Conservation (phyloP, 2,797 vertebrate species). For the Phylloscopus collybita region DNA sequence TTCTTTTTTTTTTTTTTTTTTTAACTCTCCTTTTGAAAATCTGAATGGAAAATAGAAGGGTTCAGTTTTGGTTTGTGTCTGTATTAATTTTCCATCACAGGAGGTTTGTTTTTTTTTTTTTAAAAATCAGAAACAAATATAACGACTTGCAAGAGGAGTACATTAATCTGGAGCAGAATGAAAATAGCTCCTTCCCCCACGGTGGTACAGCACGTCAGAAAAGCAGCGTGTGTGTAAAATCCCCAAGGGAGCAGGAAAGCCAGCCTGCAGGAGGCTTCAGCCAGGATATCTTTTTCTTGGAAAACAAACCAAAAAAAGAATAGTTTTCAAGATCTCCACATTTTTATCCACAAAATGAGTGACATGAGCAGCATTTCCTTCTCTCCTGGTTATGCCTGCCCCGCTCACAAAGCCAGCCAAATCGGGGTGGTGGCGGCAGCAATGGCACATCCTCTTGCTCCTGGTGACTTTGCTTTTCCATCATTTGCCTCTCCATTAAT, state of each 20-base stretch:
- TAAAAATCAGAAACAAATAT: background rate
- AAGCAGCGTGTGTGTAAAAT: background rate
- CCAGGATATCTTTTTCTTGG: background rate
- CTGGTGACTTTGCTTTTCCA: constrained; percentile 59
- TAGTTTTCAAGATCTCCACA: background rate
- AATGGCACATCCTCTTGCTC: constrained; percentile 33
- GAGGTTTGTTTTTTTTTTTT: background rate
- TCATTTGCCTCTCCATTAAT: constrained; percentile 72
- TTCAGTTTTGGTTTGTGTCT: background rate
- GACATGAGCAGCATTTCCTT: background rate
- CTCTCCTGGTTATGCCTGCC: background rate
- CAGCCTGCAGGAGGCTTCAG: background rate
- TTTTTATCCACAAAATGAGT: background rate
- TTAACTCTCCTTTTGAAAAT: background rate
- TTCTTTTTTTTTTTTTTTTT: background rate
- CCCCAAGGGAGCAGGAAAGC: background rate
- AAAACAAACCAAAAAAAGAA: background rate
- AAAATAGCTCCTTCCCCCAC: background rate
- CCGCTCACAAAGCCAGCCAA: background rate
- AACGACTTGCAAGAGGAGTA: background rate
- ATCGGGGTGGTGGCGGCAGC: background rate
- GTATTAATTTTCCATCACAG: background rate
- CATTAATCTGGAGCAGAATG: background rate
- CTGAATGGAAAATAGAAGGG: background rate
- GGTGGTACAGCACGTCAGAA: background rate